Conservation (phyloP, 2,113 vertebrate genomes). For the Rhineura floridana region DNA sequence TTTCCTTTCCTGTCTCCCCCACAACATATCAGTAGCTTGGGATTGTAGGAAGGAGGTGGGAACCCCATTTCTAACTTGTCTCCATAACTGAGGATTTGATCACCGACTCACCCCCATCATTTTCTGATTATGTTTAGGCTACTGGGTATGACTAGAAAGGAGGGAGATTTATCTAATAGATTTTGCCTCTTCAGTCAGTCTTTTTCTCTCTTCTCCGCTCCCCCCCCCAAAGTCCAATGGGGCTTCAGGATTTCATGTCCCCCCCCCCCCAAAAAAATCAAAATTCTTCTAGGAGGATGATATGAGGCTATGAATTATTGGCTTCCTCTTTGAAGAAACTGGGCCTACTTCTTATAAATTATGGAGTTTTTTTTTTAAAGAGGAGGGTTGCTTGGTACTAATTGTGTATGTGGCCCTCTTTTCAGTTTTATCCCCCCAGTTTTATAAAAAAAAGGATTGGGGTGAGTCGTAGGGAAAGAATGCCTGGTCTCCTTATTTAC, state of each 20-base stretch:
- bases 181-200: not conserved
- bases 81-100: not conserved
- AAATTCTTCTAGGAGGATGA: not conserved
- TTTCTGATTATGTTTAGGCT: not conserved
- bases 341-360: not conserved
- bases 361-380: not conserved
- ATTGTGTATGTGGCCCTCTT: not conserved
- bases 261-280: no score
- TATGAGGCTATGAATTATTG: not conserved
- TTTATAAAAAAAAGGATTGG: not conserved
- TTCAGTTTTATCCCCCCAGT: not conserved
- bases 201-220: not conserved
- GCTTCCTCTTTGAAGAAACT: not conserved
- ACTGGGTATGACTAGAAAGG: not conserved
- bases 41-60: not conserved
- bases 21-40: not conserved
- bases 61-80: not conserved
- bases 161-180: not conserved
- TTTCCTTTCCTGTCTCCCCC: not conserved
- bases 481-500: accelerated
- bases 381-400: not conserved
- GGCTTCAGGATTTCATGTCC: not conserved
- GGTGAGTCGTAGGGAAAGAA: no score
- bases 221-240: not conserved
- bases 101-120: not conserved